Evolutionary conservation across 2,797 vertebrate species (phyloP).

Genomic region (Arctocebus calabarensis): DNA sequence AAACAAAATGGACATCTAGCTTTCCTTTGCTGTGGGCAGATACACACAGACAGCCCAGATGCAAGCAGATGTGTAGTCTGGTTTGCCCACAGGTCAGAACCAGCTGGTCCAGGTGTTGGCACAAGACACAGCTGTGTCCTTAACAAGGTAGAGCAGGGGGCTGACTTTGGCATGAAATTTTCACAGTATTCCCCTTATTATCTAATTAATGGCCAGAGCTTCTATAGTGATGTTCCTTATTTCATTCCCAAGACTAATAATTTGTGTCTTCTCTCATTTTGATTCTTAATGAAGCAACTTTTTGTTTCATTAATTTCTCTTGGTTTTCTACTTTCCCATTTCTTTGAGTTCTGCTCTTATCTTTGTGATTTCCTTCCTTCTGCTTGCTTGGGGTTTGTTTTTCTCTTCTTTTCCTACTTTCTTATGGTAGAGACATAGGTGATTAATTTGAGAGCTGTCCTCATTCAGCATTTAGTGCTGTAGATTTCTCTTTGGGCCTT

Average conservation of each 20-base stretch:
- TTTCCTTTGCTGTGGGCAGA: not conserved
- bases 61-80: constrained; percentile 28
- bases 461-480: not conserved
- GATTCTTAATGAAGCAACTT: not conserved
- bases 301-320: not conserved
- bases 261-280: not conserved
- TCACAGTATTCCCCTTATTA: not conserved
- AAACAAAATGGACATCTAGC: not conserved
- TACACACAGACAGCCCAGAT: not conserved
- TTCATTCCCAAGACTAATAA: not conserved
- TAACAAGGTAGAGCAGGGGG: constrained; percentile 11
- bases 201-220: not conserved
- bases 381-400: not conserved
- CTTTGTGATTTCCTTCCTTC: not conserved
- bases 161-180: not conserved
- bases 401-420: not conserved
- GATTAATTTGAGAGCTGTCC: not conserved
- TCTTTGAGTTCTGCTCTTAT: not conserved
- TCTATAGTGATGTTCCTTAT: not conserved
- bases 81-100: constrained; percentile 79
- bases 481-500: not conserved
- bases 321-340: not conserved
- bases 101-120: constrained; percentile 85
- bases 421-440: not conserved
- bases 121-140: constrained; percentile 86